A percentile compares a stretch with the other conserved stretches of the same genome.
phyloP scores from a whole-genome alignment of 2,113 vertebrate species.

The Pungitius pungitius region DNA sequence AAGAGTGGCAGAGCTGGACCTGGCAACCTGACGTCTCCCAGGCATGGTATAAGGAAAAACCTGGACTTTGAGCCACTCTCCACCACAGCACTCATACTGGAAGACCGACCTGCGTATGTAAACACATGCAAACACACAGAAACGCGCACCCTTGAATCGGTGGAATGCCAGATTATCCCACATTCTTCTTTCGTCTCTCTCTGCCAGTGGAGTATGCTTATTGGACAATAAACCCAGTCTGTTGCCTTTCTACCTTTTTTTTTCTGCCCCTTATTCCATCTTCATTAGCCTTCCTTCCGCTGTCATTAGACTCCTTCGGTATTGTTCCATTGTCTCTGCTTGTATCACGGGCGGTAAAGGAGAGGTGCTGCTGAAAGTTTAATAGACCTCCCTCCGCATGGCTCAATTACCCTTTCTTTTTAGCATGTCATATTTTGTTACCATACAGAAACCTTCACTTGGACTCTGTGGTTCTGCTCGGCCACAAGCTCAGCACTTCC shows the following conservation, averaged over 20 bases:
- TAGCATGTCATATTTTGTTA: neutral
- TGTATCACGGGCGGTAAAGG: constrained; percentile 17
- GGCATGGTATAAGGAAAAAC: constrained; percentile 92
- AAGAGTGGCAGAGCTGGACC: constrained; percentile 85
- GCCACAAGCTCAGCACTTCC: neutral
- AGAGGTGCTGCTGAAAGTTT: constrained; percentile 60
- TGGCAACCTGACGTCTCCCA: constrained; percentile 87
- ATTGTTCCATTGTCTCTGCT: constrained; percentile 22
- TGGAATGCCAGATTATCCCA: neutral
- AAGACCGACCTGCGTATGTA: constrained; percentile 94
- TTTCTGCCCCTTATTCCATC: constrained; percentile 23
- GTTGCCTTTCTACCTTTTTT: constrained; percentile 16
- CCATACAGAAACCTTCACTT: neutral
- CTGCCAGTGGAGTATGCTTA: constrained; percentile 10
- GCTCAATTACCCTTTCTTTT: constrained; percentile 25
- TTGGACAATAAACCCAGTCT: constrained; percentile 10
- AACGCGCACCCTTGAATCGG: neutral
- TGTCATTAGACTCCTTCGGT: constrained; percentile 16
- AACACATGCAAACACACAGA: constrained; percentile 25
- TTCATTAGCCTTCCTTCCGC: constrained; percentile 25
- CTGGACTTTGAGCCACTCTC: constrained; percentile 96
- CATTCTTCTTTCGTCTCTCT: neutral
- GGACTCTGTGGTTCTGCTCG: neutral
- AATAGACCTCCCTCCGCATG: constrained; percentile 25
- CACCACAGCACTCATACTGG: constrained; percentile 95